These are phyloP conservation scores for Brenthis daphne DNA, from an alignment of 2,888 invertebrate genomes.

Conservation along the genomic window DNA sequence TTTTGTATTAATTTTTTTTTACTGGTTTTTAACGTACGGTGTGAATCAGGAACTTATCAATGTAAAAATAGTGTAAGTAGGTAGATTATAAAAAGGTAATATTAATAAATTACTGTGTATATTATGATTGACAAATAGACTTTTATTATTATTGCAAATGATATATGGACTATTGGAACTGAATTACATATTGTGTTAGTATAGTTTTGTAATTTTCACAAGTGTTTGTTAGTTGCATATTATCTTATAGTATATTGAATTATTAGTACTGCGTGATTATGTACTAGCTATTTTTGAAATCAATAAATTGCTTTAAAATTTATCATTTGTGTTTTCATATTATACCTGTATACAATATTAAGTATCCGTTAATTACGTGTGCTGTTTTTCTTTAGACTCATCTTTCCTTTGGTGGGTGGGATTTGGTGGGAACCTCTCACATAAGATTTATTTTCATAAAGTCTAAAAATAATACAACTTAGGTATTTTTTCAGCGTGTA, in stretches of 20 bases:
- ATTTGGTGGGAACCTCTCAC: too few relatives aligned
- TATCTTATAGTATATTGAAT: slow-evolving; percentile 74
- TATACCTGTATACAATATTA: too few relatives aligned
- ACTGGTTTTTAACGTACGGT: slow-evolving; percentile 16
- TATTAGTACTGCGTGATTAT: slow-evolving; percentile 75
- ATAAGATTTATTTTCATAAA: too few relatives aligned
- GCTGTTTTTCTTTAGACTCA: too few relatives aligned
- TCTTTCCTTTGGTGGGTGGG: too few relatives aligned
- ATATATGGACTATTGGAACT: slow-evolving; percentile 63
- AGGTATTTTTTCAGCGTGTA: too few relatives aligned
- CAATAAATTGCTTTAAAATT: slow-evolving; percentile 77
- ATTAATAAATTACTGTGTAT: slow-evolving; percentile 64
- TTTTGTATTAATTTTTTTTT: neutral
- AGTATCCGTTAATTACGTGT: too few relatives aligned
- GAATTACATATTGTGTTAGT: slow-evolving; percentile 52
- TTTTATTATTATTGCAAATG: neutral
- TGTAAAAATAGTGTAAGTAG: slow-evolving; percentile 70
- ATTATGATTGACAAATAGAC: slow-evolving; percentile 46
- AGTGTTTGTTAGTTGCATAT: slow-evolving; percentile 64
- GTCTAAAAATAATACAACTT: too few relatives aligned
- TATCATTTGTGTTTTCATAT: slow-evolving; percentile 39
- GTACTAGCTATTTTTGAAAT: slow-evolving; percentile 79
- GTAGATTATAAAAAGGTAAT: slow-evolving; percentile 51
- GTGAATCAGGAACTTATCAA: slow-evolving; percentile 30
- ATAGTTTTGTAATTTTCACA: slow-evolving; percentile 51